Base-by-base conservation (phyloP, 53 echinoderm and acorn worm genomes). In the Temnopleurus reevesii region DNA sequence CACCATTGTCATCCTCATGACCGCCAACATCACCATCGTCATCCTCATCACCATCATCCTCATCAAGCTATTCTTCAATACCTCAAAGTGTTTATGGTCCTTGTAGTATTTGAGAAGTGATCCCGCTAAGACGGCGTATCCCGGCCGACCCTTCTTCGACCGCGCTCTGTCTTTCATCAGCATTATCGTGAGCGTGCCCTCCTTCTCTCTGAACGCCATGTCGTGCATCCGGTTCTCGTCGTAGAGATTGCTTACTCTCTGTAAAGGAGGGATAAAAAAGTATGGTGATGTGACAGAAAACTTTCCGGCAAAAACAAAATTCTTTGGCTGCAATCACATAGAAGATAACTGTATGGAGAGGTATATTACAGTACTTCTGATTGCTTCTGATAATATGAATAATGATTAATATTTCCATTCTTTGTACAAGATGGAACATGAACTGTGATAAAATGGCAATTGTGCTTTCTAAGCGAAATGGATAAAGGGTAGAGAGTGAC, bases 61-160 rank as follows among this genome's bases (percentile, higher is more conserved):
- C 6, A 23, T 17, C 55, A 19, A 2, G 17, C 55, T 19, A 19
- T 27, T n/a, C 6, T 30, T 29, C 10, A 28, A 4, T 28, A 87
- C 88, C 90, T 92, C 92, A 55, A 47, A 46, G 59, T 90, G 79
- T 90, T 97, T 95, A 59, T 81, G 60, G 83, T 97, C 97, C 66
- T 95, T 97, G 91, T 91, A 97, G 55, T 95, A 94, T 33, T 90
- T 89, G 55, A 97, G 80, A 35, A 64, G 77, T 9, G 97, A 94
- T 1, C 94, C 94, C 12, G 90, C 90, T 45, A 97, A 76, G 51
- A 94, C 91, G 1, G 89, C 89, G 89, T 90, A 76, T 10, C 85
- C 79, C 71, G 90, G 92, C 83, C 95, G 94, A 36, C 76, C 30
- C 84, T 95, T 97, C 5, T 77, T 64, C 36, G 79, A 66, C 8